Evolutionary conservation across 2,797 vertebrate genomes (phyloP), one percentile per base, ranked within the genome.

Genomic region (Thunnus albacares): DNA sequence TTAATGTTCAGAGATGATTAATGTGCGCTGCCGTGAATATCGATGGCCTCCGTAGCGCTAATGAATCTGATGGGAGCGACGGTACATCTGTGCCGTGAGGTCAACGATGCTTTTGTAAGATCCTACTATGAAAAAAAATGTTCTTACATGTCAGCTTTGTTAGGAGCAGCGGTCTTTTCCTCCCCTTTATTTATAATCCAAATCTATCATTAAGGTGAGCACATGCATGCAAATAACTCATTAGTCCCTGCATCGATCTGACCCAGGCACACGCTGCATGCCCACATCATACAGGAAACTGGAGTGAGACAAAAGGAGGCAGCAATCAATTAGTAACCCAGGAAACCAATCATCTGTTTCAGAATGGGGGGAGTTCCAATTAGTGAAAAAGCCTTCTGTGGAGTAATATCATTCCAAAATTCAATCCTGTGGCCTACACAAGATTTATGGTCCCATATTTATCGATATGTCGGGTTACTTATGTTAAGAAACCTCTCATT

Each of bases 161-260:
- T 77, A 53, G 68, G 33, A 24, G 2, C 49, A 8, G 52, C 18
- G 18, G 26, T 73, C 51, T 55, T 51, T 26, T 8, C 33, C 55
- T 30, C 43, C 20, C 20, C 17, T 26, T 65, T 53, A 43, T 30
- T 14, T 45, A 20, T 26, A 49, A 24, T 51, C 0, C 35, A 51
- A 71, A 77, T 88, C 81, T 71, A 84, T 91, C 83, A 88, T 78
- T 81, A 90, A 80, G 86, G 78, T 76, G 79, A 88, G 77, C 60
- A 87, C 83, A 90, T 58, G 70, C 82, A 87, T 90, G 89, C 79
- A 76, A 89, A 81, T 86, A 87, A 84, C 88, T 95, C 89, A 94
- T 95, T 94, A 94, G 90, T 79, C 75, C 35, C 61, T 13, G 62
- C 83, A 95, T 94, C 60, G 92, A 95, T 93, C 86, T 70, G 72